phyloP scores from a whole-genome alignment of 2,888 invertebrate genomes.

The Eilema sororculum region DNA sequence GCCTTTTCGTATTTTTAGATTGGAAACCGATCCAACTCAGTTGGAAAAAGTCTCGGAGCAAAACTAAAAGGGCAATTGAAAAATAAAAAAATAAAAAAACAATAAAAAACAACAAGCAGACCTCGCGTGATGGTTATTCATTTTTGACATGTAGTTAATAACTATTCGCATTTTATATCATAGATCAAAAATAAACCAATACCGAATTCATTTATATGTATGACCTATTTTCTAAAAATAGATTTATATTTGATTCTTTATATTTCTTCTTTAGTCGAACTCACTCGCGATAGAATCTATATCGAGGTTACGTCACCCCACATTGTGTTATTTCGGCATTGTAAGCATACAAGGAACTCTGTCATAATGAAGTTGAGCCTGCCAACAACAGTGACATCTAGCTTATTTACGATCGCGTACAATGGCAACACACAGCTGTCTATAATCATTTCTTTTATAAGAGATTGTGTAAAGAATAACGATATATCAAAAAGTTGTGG shows the following conservation, averaged over 20 bases:
- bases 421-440: conserved; percentile 36
- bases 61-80: not conserved
- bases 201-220: not conserved
- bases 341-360: conserved; percentile 42
- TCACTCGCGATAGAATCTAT: conserved; percentile 16
- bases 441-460: conserved; percentile 24
- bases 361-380: conserved; percentile 42
- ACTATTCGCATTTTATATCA: not conserved
- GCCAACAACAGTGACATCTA: conserved; percentile 47
- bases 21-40: not conserved
- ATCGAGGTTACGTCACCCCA: conserved; percentile 38
- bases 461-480: not conserved
- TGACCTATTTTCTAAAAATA: not conserved
- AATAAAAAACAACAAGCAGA: too few species aligned
- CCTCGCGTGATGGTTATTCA: too few species aligned
- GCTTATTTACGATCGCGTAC: conserved; percentile 41
- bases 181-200: not conserved
- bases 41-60: not conserved
- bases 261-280: conserved; percentile 30
- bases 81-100: not conserved
- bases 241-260: conserved; percentile 19
- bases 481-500: not conserved
- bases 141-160: not conserved
- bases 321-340: conserved; percentile 44
- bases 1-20: not conserved